Evolutionary conservation across 2,113 vertebrate species (phyloP).

Genomic region (Hippocampus mohnikei): DNA sequence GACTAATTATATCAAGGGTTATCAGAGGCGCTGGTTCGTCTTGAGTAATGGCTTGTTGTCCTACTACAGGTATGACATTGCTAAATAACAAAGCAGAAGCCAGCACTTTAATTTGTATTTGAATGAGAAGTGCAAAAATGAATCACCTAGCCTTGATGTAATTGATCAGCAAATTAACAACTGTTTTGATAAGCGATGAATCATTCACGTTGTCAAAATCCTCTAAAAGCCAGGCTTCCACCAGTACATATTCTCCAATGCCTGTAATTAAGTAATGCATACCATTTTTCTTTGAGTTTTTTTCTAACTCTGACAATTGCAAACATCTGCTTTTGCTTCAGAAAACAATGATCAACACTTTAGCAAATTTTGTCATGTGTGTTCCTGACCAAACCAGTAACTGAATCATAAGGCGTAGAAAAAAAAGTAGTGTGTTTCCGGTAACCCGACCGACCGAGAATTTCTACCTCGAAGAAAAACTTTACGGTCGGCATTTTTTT

Average conservation of each 20-base stretch:
- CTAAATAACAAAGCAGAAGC: not conserved
- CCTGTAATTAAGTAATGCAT: too few species aligned
- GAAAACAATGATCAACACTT: too few species aligned
- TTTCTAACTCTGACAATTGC: too few species aligned
- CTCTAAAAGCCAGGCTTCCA: not conserved
- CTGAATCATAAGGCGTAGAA: too few species aligned
- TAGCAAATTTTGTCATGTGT: too few species aligned
- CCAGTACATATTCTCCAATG: not conserved
- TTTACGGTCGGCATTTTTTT: too few species aligned
- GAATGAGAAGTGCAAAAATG: not conserved
- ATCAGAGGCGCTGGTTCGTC: constrained; percentile 90
- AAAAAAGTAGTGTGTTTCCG: too few species aligned
- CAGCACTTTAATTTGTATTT: not conserved
- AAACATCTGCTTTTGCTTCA: too few species aligned
- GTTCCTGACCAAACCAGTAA: too few species aligned
- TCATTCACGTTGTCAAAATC: not conserved
- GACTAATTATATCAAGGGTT: constrained; percentile 94
- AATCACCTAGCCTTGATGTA: not conserved
- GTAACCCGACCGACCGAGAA: too few species aligned
- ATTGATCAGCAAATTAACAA: not conserved
- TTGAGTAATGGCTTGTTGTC: constrained; percentile 89
- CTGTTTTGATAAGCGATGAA: not conserved
- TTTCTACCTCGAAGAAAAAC: too few species aligned
- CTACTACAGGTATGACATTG: constrained; percentile 80
- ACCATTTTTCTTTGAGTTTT: too few species aligned